Percentiles rank a stretch among this genome's conserved stretches.
These are phyloP conservation scores for Leucania comma DNA, from an alignment of 2,888 invertebrate genomes.

Conservation along the genomic window DNA sequence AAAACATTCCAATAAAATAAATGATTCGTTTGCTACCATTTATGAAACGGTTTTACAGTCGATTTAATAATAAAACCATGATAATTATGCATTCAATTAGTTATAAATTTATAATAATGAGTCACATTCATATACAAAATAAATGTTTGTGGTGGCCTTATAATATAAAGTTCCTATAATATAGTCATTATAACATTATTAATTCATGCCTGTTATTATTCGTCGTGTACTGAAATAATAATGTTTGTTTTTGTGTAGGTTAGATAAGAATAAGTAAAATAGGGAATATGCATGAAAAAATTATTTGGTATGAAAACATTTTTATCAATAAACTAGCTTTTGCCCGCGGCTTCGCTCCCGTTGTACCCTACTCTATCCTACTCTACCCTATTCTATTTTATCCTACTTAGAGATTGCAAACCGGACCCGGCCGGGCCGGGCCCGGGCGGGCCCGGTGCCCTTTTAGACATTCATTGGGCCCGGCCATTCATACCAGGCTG, in stretches of 20 bases:
- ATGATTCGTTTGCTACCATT: background rate
- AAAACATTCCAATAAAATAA: slow-evolving; percentile 18
- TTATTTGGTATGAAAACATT: no score
- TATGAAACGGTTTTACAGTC: background rate
- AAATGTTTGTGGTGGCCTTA: slow-evolving; percentile 10
- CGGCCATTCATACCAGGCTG: no score
- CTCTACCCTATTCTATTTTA: no score
- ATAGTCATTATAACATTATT: slow-evolving; percentile 28
- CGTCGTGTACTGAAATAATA: background rate
- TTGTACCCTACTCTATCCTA: no score
- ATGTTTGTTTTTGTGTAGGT: background rate
- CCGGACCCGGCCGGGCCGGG: no score
- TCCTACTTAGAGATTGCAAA: no score
- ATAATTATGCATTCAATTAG: slow-evolving; percentile 41
- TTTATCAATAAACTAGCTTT: no score
- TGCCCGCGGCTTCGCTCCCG: no score
- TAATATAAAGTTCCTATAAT: slow-evolving; percentile 15
- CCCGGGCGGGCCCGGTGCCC: no score
- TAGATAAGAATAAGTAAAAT: background rate
- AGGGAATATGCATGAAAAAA: no score
- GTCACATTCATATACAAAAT: slow-evolving; percentile 39
- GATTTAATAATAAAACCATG: slow-evolving; percentile 11
- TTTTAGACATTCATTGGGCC: no score
- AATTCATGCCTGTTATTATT: slow-evolving; percentile 22
- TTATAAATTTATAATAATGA: slow-evolving; percentile 36